Evolutionary conservation across 2,113 vertebrate genomes (phyloP).

Genomic region (Anolis carolinensis): DNA sequence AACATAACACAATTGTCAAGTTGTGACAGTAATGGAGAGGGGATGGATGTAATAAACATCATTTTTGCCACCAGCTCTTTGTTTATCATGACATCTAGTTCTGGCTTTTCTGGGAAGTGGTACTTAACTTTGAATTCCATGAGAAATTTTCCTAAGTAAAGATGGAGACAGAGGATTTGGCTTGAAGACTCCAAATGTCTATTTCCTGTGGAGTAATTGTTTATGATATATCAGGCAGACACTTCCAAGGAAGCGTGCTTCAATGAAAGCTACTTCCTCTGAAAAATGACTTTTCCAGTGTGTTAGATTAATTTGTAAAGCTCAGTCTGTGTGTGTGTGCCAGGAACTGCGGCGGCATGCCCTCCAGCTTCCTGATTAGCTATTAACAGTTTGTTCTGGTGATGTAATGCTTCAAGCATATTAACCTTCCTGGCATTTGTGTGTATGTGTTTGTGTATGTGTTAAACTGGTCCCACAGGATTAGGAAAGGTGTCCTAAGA

Average conservation of each 20-base stretch:
- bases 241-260: background rate
- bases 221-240: background rate
- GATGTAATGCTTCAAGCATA: conserved; percentile 43
- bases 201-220: background rate
- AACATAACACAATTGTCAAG: background rate
- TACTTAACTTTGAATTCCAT: background rate
- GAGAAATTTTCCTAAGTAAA: background rate
- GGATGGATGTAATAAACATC: background rate
- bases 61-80: background rate
- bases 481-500: conserved; percentile 59
- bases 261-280: background rate
- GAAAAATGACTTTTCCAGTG: conserved; percentile 43
- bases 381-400: conserved; percentile 46
- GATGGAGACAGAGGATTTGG: background rate
- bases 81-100: background rate
- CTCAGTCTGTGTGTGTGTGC: conserved; percentile 33
- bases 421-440: conserved; percentile 44
- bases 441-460: too few species aligned
- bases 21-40: background rate
- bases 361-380: conserved; percentile 31
- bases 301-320: conserved; percentile 48
- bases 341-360: conserved; percentile 29
- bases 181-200: background rate
- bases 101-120: background rate
- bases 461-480: conserved; percentile 70